Evolutionary conservation across 2,113 vertebrate species (phyloP).

Genomic region (Myotis davidii): DNA sequence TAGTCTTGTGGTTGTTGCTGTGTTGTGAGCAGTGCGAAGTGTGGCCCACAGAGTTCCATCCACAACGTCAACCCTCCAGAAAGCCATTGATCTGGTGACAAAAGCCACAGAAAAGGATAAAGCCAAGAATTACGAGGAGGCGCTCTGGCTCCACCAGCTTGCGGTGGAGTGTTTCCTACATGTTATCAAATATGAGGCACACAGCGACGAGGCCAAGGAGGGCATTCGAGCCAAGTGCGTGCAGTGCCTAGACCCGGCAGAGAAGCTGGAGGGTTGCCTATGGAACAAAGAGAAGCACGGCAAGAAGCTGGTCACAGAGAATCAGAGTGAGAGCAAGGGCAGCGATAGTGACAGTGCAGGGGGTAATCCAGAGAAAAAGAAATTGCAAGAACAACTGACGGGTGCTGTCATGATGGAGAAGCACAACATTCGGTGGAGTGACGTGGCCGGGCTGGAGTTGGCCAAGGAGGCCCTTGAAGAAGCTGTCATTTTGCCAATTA

Average conservation of each 20-base stretch:
- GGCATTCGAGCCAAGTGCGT: constrained; percentile 96
- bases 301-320: constrained; percentile 95
- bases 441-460: constrained; percentile 95
- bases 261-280: constrained; percentile 97
- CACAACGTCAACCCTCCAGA: constrained; percentile 92
- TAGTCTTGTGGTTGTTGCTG: no score
- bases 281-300: constrained; percentile 93
- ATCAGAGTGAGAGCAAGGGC: constrained; percentile 94
- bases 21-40: no score
- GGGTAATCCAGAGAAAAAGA: constrained; percentile 98
- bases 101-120: constrained; percentile 99
- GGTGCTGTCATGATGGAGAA: constrained; percentile 98
- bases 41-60: no score
- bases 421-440: constrained; percentile 97
- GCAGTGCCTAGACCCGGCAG: constrained; percentile 97
- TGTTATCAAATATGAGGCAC: constrained; percentile 98
- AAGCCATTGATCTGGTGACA: constrained; percentile 98
- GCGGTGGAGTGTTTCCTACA: constrained; percentile 98
- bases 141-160: constrained; percentile 95
- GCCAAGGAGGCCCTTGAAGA: constrained; percentile 99
- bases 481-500: constrained; percentile 98
- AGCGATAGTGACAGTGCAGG: constrained; percentile 98
- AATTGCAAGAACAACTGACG: constrained; percentile 98
- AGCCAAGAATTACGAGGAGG: constrained; percentile 97
- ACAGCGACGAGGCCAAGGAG: constrained; percentile 96